Evolutionary conservation across 2,888 invertebrate species (phyloP).

Genomic region (Lacanobia wlatinum): DNA sequence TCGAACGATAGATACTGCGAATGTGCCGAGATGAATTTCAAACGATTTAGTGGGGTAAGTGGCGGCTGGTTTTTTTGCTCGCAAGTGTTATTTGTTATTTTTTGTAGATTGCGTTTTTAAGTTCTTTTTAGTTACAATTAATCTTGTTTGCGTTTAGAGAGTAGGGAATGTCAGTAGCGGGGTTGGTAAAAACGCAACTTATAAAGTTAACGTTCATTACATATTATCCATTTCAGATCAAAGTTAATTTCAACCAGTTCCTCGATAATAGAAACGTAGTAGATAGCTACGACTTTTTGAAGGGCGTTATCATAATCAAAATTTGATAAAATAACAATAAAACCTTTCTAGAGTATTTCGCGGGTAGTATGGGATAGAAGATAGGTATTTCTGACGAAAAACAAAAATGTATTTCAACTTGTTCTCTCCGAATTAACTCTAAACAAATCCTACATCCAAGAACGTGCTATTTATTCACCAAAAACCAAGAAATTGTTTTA

Average conservation of each 20-base stretch:
- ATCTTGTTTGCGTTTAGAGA: background rate
- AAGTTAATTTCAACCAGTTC: constrained; percentile 9
- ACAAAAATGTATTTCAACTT: constrained; percentile 4
- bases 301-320: background rate
- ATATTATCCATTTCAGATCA: background rate
- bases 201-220: constrained; percentile 2
- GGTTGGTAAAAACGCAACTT: background rate
- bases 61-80: constrained; percentile 39
- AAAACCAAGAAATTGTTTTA: constrained; percentile 32
- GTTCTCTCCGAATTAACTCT: background rate
- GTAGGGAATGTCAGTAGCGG: background rate
- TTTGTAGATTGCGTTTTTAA: constrained; percentile 14
- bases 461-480: constrained; percentile 1
- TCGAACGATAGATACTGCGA: constrained; percentile 61
- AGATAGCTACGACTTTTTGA: background rate
- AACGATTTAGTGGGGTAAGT: constrained; percentile 65
- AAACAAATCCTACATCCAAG: constrained; percentile 4
- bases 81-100: constrained; percentile 34
- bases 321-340: background rate
- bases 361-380: too few species aligned
- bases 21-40: constrained; percentile 70
- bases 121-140: background rate
- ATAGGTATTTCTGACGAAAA: background rate
- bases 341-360: background rate
- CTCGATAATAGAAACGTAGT: background rate